Evolutionary conservation across 2,888 invertebrate species (phyloP), one percentile per base, ranked within the genome.

Genomic region (Dynastes maya): DNA sequence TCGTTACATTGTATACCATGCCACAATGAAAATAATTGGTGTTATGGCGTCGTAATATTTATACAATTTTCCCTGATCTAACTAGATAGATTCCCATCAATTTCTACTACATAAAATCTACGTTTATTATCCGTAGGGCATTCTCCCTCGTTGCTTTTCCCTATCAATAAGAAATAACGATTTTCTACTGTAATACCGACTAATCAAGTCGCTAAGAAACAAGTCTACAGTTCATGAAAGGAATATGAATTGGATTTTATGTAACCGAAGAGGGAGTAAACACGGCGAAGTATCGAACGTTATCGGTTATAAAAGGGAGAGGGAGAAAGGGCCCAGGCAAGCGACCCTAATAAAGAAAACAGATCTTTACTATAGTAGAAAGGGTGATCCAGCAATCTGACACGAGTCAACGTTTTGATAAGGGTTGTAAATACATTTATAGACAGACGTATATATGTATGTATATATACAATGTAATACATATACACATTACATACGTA

Each of bases 321-420:
- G 9, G 51, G 68, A 11, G 27, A n/a, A 11, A 3, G 32, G 72
- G 27, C 61, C 45, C 45, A 8, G 11, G 45, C 45, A 27, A 22
- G 22, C 72, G 61, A 72, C 58, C 72, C 72, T 72, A 72, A 72
- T 72, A 72, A 72, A 72, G 72, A 72, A 72, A 72, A 72, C 72
- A 72, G 72, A 72, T 72, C 72, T 61, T 72, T 61, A 51, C 22
- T 29, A 49, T 22, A 53, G 27, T 16, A 40, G 61, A 72, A 72
- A 72, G 72, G 72, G 72, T 72, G 72, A 72, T 72, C 72, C 58
- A 27, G 72, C 58, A 72, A 72, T 72, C 61, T 72, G 72, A 72
- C 72, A 68, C 68, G 68, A 68, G 68, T 61, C 40, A 40, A 72
- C 72, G 40, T 72, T 72, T 72, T 72, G 72, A 72, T 72, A 40